Evolutionary conservation across 2,888 invertebrate genomes (phyloP), one percentile per base, ranked within the genome.

Genomic region (Meta bourneti): DNA sequence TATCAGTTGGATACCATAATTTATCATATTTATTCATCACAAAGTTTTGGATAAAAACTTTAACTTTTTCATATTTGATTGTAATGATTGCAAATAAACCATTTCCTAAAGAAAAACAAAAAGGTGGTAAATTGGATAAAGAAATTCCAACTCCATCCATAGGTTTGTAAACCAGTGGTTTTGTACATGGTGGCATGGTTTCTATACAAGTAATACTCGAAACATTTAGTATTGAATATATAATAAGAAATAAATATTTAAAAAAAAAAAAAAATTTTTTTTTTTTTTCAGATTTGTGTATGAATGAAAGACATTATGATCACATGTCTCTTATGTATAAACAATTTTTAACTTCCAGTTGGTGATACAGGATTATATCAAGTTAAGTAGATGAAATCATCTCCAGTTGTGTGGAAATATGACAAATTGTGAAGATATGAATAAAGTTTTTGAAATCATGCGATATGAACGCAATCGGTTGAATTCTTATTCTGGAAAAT

Each of bases 401-500:
- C n/a, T n/a, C n/a, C n/a, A n/a, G n/a, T 34, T 34, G 34, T 2
- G 4, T 34, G 34, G 4, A 34, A 34, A 34, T 34, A 34, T 34
- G 1, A 1, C 34, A n/a, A n/a, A n/a, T n/a, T n/a, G n/a, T n/a
- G n/a, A n/a, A 2, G 34, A 34, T 1, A 34, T 34, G 34, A 4
- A 34, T 34, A 34, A 34, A 34, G 51, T 91, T 8, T 82, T 91
- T 71, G 48, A 86, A 61, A 11, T n/a, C 0, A 92, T 92, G 92
- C 91, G 90, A 69, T 52, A 52, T 61, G 92, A 91, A 78, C 16
- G 61, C 1, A 87, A 93, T 34, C 77, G 93, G 0, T 70, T 93
- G 16, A 75, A 84, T 34, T 90, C 93, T 0, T 93, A 90, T 70
- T 51, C 70, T 13, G 78, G 78, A 52, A 79, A 75, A 49, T 98